Evolutionary conservation across 2,888 invertebrate genomes (phyloP), one percentile per base, ranked within the genome.

Genomic region (Bombylius discolor): DNA sequence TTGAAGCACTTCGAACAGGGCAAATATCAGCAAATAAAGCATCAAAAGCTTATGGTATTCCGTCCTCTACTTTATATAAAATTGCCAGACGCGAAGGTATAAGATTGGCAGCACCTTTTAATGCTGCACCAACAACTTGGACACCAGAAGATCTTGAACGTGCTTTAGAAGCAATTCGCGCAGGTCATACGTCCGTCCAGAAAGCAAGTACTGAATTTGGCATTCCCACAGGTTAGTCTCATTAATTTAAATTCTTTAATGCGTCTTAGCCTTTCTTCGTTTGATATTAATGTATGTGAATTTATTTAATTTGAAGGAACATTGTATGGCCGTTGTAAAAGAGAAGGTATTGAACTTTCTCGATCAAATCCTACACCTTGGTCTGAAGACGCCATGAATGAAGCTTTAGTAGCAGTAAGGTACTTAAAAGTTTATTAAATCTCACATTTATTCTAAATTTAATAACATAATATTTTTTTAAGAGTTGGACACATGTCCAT

Each of bases 321-420:
- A 12, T 75, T 92, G 23, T 92, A 92, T 67, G 92, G 92, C 4
- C 79, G 91, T 64, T 92, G 92, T 72, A 91, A 92, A 68, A 78
- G 90, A 51, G 92, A 92, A 71, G 91, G 92, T 51, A 92, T 92
- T 64, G 92, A 91, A 72, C 75, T 92, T 62, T 89, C 89, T 7
- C 82, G 91, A 63, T 88, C 89, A 56, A 89, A 89, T 76, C 89
- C 90, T n/a, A 89, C 91, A 49, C 91, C 91, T 11, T 92, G 92
- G 92, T 89, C 90, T n/a, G 91, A 91, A 70, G 89, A 88, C 68
- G 90, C 90, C 36, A 91, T 92, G 91, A 87, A 86, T 32, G 90
- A 91, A 72, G 92, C 92, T 32, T 77, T 92, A 49, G 90, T 91
- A 71, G 89, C 91, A 61, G 91, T 92, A 62, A 84, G 89, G 88